A percentile compares a stretch with the other conserved stretches of the same genome.
phyloP scores from a whole-genome alignment of 2,797 vertebrate species.

The Leptodactylus fallax region DNA sequence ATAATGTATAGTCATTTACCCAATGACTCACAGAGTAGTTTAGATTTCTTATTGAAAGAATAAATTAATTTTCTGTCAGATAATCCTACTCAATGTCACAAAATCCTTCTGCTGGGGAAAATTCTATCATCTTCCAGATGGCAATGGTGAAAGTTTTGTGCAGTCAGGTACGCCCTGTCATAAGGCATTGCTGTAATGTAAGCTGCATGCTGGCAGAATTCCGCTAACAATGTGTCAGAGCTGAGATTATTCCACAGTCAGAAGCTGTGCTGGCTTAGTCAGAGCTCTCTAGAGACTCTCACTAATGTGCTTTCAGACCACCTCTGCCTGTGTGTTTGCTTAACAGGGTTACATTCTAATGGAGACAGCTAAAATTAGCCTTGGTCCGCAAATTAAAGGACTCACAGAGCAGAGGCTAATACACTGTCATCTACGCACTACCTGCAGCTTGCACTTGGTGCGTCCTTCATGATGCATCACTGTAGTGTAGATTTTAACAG shows the following conservation, averaged over 20 bases:
- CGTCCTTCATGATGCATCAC: conserved; percentile 15
- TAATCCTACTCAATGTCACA: conserved; percentile 6
- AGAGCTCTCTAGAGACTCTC: conserved; percentile 41
- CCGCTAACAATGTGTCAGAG: conserved; percentile 54
- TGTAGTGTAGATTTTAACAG: not conserved
- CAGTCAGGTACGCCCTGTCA: conserved; percentile 44
- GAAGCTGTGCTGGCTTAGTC: conserved; percentile 45
- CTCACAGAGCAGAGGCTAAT: not conserved
- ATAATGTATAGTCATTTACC: not conserved
- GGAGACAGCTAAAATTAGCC: conserved; percentile 51
- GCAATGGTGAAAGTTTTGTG: conserved; percentile 21
- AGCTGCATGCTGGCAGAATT: conserved; percentile 40
- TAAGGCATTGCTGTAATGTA: conserved; percentile 43
- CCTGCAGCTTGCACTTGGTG: not conserved
- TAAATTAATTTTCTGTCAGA: not conserved
- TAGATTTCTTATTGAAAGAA: conserved; percentile 3
- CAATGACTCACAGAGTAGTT: not conserved
- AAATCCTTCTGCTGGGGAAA: conserved; percentile 4
- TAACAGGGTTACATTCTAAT: conserved; percentile 54
- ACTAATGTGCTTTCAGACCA: conserved; percentile 58
- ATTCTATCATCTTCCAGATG: conserved; percentile 32
- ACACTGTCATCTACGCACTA: conserved; percentile 24
- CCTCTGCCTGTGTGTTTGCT: conserved; percentile 49
- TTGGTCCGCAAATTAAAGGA: conserved; percentile 1
- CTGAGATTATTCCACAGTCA: conserved; percentile 26